phyloP scores from a whole-genome alignment of 2,113 vertebrate genomes.

The Isichthys henryi region DNA sequence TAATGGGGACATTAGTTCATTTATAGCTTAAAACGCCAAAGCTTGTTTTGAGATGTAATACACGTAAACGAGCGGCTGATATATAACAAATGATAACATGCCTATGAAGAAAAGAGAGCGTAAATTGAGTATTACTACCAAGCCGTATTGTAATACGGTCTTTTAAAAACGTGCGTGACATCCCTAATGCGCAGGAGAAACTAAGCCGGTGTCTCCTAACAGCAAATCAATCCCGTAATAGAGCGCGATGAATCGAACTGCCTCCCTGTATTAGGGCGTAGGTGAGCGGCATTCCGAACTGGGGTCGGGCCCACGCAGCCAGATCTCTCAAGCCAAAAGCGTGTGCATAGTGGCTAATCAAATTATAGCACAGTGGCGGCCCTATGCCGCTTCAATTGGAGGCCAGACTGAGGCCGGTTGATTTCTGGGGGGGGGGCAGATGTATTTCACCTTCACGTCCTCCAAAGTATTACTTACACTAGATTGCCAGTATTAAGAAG shows the following conservation, averaged over 20 bases:
- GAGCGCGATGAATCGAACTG: constrained; percentile 1
- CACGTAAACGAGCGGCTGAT: background rate
- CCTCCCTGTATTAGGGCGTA: background rate
- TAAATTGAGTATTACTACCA: background rate
- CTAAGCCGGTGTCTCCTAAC: background rate
- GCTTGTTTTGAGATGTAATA: background rate
- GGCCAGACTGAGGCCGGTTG: background rate
- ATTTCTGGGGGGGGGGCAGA: too few species aligned
- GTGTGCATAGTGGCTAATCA: background rate
- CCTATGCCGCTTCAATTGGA: background rate
- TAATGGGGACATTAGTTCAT: constrained; percentile 5
- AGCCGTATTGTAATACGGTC: background rate
- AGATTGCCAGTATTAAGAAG: background rate
- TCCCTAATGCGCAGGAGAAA: background rate
- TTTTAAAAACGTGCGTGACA: background rate
- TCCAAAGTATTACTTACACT: background rate
- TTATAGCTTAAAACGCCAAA: background rate
- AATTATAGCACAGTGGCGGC: background rate
- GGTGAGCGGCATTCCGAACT: background rate
- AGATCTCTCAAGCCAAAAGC: background rate
- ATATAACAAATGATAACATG: background rate
- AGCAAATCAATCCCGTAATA: background rate
- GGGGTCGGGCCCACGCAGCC: background rate
- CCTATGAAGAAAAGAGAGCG: background rate
- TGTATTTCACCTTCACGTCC: background rate